These are phyloP conservation scores for Gallinago stenura DNA, from an alignment of 2,797 vertebrate genomes.

Conservation along the genomic window DNA sequence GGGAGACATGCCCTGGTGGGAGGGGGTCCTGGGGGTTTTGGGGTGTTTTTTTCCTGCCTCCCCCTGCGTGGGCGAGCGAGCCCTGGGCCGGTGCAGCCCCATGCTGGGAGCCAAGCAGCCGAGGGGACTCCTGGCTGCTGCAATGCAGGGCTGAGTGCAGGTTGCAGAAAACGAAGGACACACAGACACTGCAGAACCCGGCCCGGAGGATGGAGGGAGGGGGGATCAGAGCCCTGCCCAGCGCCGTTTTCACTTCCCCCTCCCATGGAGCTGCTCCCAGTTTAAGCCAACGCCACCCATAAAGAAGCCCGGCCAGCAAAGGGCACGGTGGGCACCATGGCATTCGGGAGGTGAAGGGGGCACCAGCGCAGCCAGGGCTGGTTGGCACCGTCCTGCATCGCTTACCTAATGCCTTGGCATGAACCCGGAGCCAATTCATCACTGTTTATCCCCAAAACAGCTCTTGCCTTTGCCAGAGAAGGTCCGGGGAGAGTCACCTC, in stretches of 20 bases:
- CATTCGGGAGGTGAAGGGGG: not conserved
- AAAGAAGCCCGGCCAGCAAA: not conserved
- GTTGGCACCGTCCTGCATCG: not conserved
- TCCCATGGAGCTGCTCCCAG: not conserved
- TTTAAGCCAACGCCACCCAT: not conserved
- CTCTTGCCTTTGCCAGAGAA: constrained; percentile 29
- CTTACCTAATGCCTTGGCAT: constrained; percentile 38
- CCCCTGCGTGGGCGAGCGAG: not conserved
- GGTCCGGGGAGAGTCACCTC: constrained; percentile 1
- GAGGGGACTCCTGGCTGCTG: constrained; percentile 70
- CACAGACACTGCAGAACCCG: constrained; percentile 72
- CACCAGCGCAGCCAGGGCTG: not conserved
- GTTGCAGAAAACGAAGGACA: constrained; percentile 74
- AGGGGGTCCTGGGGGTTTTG: not conserved
- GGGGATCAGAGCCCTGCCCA: not conserved
- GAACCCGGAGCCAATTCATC: constrained; percentile 15
- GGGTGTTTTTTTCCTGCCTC: not conserved
- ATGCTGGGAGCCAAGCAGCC: not conserved
- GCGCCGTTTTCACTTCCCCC: rapidly evolving
- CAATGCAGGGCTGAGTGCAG: constrained; percentile 78
- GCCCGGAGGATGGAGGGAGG: constrained; percentile 17
- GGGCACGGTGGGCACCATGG: not conserved
- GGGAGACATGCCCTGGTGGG: not conserved
- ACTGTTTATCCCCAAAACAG: constrained; percentile 49
- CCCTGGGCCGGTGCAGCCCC: constrained; percentile 5